Percentiles rank a stretch among this genome's conserved stretches.
phyloP scores from a whole-genome alignment of 2,113 vertebrate genomes.

The Elanus axillaris region DNA sequence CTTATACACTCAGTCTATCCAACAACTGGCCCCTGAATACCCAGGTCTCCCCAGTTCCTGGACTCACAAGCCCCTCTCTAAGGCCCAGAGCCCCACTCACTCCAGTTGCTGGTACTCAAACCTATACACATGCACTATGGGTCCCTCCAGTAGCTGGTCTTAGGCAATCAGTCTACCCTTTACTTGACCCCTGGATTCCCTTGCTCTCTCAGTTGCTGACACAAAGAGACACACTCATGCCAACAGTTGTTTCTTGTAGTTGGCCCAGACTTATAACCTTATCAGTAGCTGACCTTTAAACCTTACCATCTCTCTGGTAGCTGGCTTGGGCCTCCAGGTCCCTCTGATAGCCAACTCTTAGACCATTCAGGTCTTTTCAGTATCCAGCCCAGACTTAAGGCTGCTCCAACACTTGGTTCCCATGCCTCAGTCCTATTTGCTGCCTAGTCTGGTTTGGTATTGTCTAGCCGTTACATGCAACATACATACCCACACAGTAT shows the following conservation, averaged over 20 bases:
- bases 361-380: not conserved
- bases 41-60: not conserved
- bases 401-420: not conserved
- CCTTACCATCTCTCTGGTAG: not conserved
- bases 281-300: not conserved
- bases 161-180: not conserved
- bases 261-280: not conserved
- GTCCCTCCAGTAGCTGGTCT: not conserved
- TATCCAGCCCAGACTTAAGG: not conserved
- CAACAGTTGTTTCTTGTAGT: not conserved
- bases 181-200: not conserved
- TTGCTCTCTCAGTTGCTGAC: not conserved
- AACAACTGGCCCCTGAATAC: not conserved
- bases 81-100: not conserved
- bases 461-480: not conserved
- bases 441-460: not conserved
- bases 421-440: not conserved
- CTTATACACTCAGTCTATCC: not conserved
- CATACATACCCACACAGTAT: not conserved
- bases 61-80: not conserved
- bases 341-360: not conserved
- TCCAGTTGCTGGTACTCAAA: not conserved
- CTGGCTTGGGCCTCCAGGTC: not conserved
- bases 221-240: not conserved
- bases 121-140: not conserved